A percentile compares a stretch with the other conserved stretches of the same genome.
Evolutionary conservation across 2,113 vertebrate genomes (phyloP).

Genomic region (human): GRCh38 chr4:121158501-121159000

Average conservation of each 20-base stretch:
- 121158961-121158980: rapidly evolving
- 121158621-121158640: neutral
- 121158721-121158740: conserved; percentile 87
- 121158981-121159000: too few species aligned
- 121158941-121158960: neutral
- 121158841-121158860: neutral
- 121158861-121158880: neutral
- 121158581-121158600: neutral
- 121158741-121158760: conserved; percentile 86
- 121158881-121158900: neutral
- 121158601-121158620: neutral
- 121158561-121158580: neutral
- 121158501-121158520: neutral
- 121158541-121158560: neutral
- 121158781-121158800: neutral
- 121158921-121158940: neutral
- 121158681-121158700: conserved; percentile 85
- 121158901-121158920: neutral
- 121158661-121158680: neutral
- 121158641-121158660: neutral
- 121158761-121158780: conserved; percentile 39
- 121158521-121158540: neutral
- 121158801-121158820: neutral
- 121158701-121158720: conserved; percentile 84
- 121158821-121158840: neutral